A percentile compares a stretch with the other conserved stretches of the same genome.
Conservation (phyloP, 64 coral and sea anemone species). For the Actinia tenebrosa region DNA sequence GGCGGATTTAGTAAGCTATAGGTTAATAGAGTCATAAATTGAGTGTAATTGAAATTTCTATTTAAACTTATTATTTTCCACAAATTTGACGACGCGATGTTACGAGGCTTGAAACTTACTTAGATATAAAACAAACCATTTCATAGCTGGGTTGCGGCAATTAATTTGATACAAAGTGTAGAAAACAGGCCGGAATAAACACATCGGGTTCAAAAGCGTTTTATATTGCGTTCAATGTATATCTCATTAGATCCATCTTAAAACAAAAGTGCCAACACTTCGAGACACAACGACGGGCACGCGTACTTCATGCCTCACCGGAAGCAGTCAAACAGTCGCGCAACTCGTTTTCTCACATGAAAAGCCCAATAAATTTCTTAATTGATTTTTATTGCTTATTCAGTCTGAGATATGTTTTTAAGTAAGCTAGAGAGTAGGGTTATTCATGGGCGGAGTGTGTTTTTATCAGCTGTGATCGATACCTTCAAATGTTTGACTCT, state of each 20-base stretch:
- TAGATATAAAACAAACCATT: neutral
- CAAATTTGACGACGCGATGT: too few species aligned
- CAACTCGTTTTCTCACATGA: neutral
- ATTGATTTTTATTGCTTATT: neutral
- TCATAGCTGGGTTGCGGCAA: neutral
- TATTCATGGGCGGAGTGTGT: constrained; percentile 1
- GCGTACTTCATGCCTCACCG: neutral
- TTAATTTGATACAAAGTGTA: neutral
- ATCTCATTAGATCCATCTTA: neutral
- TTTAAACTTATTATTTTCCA: too few species aligned
- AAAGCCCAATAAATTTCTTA: constrained; percentile 3
- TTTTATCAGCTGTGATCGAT: neutral
- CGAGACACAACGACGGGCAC: neutral
- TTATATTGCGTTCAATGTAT: neutral
- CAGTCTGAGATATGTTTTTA: neutral
- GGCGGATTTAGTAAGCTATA: too few species aligned
- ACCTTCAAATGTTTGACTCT: neutral
- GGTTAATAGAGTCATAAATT: too few species aligned
- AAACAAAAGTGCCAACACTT: neutral
- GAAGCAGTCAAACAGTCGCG: neutral
- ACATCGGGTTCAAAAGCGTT: neutral
- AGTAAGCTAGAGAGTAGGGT: neutral
- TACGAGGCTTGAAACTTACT: neutral
- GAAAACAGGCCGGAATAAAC: neutral
- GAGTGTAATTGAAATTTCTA: too few species aligned